phyloP scores from a whole-genome alignment of 2,797 vertebrate species.

The Siniperca obscura region DNA sequence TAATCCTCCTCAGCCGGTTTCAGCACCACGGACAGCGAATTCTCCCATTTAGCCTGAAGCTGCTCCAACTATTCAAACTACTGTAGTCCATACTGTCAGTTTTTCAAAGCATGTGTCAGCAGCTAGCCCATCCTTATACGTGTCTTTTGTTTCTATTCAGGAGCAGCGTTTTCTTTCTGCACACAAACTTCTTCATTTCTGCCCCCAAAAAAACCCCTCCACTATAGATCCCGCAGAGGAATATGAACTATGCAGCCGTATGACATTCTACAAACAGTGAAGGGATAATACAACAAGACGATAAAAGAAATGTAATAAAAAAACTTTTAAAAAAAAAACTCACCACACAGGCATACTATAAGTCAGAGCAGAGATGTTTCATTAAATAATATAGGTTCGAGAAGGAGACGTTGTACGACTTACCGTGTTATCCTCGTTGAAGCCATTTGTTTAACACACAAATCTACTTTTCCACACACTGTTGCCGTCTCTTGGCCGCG shows the following conservation, averaged over 20 bases:
- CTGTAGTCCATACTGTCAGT: not conserved
- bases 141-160: not conserved
- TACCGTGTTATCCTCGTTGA: constrained; percentile 73
- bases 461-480: constrained; percentile 77
- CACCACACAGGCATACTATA: not conserved
- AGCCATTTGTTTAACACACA: constrained; percentile 70
- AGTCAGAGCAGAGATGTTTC: not conserved
- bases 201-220: not conserved
- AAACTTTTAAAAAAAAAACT: constrained; percentile 15
- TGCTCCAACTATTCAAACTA: constrained; percentile 36
- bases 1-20: constrained; percentile 31
- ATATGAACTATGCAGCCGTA: not conserved
- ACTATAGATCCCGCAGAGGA: not conserved
- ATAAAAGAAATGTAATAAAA: not conserved
- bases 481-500: constrained; percentile 68
- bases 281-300: not conserved
- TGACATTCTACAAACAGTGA: not conserved
- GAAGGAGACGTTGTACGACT: constrained; percentile 40
- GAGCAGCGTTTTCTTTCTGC: not conserved
- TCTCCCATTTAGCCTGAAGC: not conserved
- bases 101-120: constrained; percentile 19
- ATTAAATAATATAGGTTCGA: not conserved
- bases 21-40: constrained; percentile 79
- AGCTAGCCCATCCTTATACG: not conserved
- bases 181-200: constrained; percentile 13